Percentiles rank a stretch among this genome's conserved stretches.
phyloP scores from a whole-genome alignment of 2,113 vertebrate genomes.

The Solea senegalensis region DNA sequence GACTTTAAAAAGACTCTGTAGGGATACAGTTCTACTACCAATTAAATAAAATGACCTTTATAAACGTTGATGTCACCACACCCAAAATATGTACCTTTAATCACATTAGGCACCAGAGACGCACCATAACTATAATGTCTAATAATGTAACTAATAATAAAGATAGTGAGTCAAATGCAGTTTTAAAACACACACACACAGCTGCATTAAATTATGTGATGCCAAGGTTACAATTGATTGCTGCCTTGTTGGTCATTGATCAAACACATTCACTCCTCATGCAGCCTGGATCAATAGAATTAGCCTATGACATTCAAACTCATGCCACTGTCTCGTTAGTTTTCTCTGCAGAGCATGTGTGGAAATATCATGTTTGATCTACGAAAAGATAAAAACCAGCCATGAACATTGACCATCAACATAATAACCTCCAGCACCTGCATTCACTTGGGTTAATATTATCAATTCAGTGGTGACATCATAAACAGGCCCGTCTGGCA shows the following conservation, averaged over 20 bases:
- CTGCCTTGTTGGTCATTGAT: slow-evolving; percentile 3
- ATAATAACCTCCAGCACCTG: not conserved
- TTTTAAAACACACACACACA: not conserved
- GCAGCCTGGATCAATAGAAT: slow-evolving; percentile 12
- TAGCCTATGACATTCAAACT: slow-evolving; percentile 4
- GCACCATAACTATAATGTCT: too few species aligned
- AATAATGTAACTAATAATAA: too few species aligned
- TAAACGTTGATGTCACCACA: too few species aligned
- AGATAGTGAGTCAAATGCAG: not conserved
- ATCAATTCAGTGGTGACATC: slow-evolving; percentile 18
- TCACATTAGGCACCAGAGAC: too few species aligned
- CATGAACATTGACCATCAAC: not conserved
- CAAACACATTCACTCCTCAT: slow-evolving; percentile 11
- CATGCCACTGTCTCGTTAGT: not conserved
- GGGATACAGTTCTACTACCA: too few species aligned
- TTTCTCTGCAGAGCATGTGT: not conserved
- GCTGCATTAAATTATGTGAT: not conserved
- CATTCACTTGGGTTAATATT: not conserved
- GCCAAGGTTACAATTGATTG: slow-evolving; percentile 40
- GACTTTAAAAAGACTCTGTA: too few species aligned
- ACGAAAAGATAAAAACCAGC: too few species aligned
- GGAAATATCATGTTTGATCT: not conserved
- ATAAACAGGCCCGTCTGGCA: slow-evolving; percentile 33
- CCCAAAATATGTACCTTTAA: too few species aligned
- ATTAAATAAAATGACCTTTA: too few species aligned